phyloP scores from a whole-genome alignment of 2,113 vertebrate genomes.

The Aix galericulata region DNA sequence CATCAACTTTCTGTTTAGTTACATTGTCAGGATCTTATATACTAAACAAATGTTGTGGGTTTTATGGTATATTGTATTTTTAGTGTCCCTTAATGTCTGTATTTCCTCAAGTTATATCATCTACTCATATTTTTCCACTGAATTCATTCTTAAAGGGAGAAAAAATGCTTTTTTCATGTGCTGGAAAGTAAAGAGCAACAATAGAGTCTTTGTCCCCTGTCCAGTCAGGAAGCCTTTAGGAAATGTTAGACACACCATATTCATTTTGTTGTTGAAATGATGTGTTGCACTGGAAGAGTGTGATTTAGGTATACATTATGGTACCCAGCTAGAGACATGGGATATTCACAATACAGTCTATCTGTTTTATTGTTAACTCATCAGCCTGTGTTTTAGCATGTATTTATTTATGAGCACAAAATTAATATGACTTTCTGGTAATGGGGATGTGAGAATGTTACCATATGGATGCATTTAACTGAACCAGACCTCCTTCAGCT shows the following conservation, averaged over 20 bases:
- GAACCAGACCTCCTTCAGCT: slow-evolving; percentile 7
- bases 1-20: background rate
- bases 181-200: background rate
- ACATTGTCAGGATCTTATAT: background rate
- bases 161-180: background rate
- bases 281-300: background rate
- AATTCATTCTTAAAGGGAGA: background rate
- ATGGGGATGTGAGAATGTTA: background rate
- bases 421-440: background rate
- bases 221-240: background rate
- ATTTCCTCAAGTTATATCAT: background rate
- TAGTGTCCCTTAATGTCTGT: background rate
- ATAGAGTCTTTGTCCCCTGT: background rate
- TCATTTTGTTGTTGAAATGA: background rate
- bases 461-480: slow-evolving; percentile 51
- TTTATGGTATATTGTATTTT: background rate
- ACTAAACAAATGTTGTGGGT: background rate
- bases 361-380: slow-evolving; percentile 1
- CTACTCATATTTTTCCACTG: background rate
- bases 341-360: background rate
- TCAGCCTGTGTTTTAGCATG: slow-evolving; percentile 17
- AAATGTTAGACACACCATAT: background rate
- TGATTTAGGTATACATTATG: background rate
- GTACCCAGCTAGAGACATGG: background rate
- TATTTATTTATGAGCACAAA: background rate